Conservation (phyloP, 1,140 invertebrate species). For the Trachymyrmex cornetzi region DNA sequence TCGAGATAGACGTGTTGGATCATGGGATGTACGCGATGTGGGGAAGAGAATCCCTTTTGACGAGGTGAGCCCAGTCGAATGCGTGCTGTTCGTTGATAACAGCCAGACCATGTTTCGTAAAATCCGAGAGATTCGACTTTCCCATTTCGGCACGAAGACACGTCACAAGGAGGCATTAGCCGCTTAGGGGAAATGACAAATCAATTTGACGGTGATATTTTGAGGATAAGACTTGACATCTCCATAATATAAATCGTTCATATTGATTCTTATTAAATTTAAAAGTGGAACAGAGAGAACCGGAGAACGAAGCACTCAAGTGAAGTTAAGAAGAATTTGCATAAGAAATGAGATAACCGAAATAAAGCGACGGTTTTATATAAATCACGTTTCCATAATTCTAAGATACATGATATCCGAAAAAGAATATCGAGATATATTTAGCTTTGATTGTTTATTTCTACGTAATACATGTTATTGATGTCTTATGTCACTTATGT, state of each 20-base stretch:
- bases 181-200: constrained; percentile 60
- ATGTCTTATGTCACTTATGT: too few species aligned
- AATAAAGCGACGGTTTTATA: not conserved
- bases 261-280: constrained; percentile 35
- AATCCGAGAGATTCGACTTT: constrained; percentile 77
- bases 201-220: constrained; percentile 55
- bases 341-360: constrained; percentile 11
- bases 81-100: constrained; percentile 79
- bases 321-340: constrained; percentile 21
- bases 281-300: not conserved
- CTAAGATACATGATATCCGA: constrained; percentile 1
- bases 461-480: not conserved
- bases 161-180: constrained; percentile 65
- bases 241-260: constrained; percentile 4
- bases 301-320: not conserved
- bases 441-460: constrained; percentile 3
- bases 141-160: constrained; percentile 69
- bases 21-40: constrained; percentile 71
- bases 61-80: constrained; percentile 77
- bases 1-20: constrained; percentile 75
- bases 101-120: constrained; percentile 73
- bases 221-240: constrained; percentile 38
- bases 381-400: constrained; percentile 27
- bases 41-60: constrained; percentile 77
- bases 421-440: too few species aligned